phyloP scores from a whole-genome alignment of 37 sponge, comb jelly and placozoan species.

The Haliclona indistincta region DNA sequence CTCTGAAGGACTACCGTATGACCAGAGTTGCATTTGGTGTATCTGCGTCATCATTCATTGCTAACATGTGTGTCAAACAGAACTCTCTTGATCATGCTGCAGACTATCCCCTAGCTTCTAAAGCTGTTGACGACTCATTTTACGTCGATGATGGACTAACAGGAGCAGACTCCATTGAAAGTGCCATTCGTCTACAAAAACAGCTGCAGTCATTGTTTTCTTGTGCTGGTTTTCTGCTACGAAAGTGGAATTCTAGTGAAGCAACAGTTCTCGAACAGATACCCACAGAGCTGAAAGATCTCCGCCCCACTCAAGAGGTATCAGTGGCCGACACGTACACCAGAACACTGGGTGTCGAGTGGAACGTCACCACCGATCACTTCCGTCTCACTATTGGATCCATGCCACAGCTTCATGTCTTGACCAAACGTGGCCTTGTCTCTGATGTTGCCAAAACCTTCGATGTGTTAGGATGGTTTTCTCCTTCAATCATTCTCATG shows the following conservation, averaged over 20 bases:
- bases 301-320: too few relatives aligned
- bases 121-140: background rate
- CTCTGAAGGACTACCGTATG: too few relatives aligned
- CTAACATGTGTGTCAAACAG: too few relatives aligned
- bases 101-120: background rate
- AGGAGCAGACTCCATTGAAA: background rate
- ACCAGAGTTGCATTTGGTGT: background rate
- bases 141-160: conserved; percentile 13
- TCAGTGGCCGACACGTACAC: too few relatives aligned
- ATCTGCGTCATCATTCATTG: background rate
- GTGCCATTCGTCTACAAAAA: background rate
- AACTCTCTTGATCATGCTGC: background rate
- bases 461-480: conserved; percentile 27
- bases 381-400: background rate
- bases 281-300: background rate
- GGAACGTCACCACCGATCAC: background rate
- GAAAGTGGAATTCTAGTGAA: conserved; percentile 2
- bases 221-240: background rate
- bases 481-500: conserved; percentile 3
- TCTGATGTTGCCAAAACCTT: conserved; percentile 38
- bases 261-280: background rate
- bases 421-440: conserved; percentile 20
- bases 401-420: background rate
- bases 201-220: background rate
- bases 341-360: background rate